These are phyloP conservation scores for Heliconius hermathena DNA, from an alignment of 1,140 invertebrate species.

Conservation along the genomic window DNA sequence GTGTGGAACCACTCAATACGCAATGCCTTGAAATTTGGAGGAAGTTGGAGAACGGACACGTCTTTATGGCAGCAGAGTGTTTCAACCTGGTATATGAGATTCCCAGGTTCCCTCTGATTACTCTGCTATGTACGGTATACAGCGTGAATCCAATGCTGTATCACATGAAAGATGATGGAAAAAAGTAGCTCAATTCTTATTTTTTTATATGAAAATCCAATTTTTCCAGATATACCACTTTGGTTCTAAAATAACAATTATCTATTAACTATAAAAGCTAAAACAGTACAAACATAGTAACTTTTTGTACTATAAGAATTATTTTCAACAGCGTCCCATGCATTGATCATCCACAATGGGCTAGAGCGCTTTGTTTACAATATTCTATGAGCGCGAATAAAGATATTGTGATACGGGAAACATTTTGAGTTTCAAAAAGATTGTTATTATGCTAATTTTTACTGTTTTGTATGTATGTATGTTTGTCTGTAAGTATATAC, in stretches of 20 bases:
- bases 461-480: constrained; percentile 5
- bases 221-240: not conserved
- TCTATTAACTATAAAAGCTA: constrained; percentile 13
- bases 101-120: too few relatives aligned
- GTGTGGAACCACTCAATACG: too few relatives aligned
- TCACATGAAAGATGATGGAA: too few relatives aligned
- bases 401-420: constrained; percentile 11
- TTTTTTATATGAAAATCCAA: too few relatives aligned
- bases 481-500: not conserved
- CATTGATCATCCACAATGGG: not conserved
- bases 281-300: not conserved
- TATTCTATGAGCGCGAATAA: constrained; percentile 5
- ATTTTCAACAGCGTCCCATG: constrained; percentile 5
- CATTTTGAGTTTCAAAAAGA: constrained; percentile 1
- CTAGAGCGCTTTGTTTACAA: constrained; percentile 2
- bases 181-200: too few relatives aligned
- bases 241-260: not conserved
- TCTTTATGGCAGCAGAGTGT: too few relatives aligned
- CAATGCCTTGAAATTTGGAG: too few relatives aligned
- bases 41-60: too few relatives aligned
- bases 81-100: too few relatives aligned
- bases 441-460: constrained; percentile 11
- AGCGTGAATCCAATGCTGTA: too few relatives aligned
- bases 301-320: constrained; percentile 1
- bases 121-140: not conserved